Base-by-base conservation (phyloP, 2,888 invertebrate species). In the Ypsolopha scabrella region DNA sequence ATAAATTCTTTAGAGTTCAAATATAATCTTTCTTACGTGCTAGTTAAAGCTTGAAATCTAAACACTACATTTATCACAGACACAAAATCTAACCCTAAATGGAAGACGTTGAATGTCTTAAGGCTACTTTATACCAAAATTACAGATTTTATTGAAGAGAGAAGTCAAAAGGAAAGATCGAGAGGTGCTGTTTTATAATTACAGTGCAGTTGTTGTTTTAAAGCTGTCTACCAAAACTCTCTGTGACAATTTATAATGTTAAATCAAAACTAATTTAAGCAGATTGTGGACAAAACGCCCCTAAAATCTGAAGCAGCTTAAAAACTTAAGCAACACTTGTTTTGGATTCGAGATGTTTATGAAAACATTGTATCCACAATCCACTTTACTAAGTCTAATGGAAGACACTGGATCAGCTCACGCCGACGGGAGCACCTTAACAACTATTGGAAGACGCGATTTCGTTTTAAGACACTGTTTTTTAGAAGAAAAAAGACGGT, bases 191-290 rank as follows among this genome's bases (percentile, higher is more conserved):
- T 63, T 64, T 65, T 24, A 24, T 77, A 77, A 77, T 74, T 81
- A 83, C 83, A 85, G 85, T 86, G 85, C 83, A 72, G 50, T 39
- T 43, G 72, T 69, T 61, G 58, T 67, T 67, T 82, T 86, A 86
- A 86, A 86, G 86, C 86, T 86, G 82, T 80, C 78, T 86, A 86
- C 86, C 86, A 86, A 85, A 86, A 83, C 79, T 77, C 72, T 75
- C 60, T 58, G 62, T 67, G 72, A 70, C 67, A 78, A 72, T 77
- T 72, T 72, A 71, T 62, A 63, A 67, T 70, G 75, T 72, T 67
- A 60, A 67, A 66, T 60, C 65, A 57, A 67, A 68, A 70, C 78
- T 77, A 80, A 76, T 64, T 65, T 68, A 67, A 63, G 67, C 60
- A 60, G 60, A 57, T 53, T 60, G 59, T 58, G 55, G 63, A 65